Evolutionary conservation across 2,888 invertebrate species (phyloP), one percentile per base, ranked within the genome.

Genomic region (Stenotaenia linearis): DNA sequence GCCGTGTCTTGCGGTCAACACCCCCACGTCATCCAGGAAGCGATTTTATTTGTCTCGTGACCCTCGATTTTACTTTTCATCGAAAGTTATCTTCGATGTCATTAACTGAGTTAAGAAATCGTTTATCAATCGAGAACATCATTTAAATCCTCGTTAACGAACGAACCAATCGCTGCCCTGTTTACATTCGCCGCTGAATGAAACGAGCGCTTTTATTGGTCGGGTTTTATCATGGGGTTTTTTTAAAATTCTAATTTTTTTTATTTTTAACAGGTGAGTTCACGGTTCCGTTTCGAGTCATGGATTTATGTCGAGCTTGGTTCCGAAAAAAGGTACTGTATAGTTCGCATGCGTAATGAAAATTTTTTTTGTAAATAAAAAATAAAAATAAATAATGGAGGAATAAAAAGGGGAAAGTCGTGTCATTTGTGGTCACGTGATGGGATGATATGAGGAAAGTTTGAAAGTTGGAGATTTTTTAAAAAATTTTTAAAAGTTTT

Each of bases 291-390:
- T 25, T 28, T 69, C 69, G 69, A 69, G 69, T 69, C 69, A 69
- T 69, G 69, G 69, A 69, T 28, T 28, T 69, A 69, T 69, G 69
- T 28, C 69, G 69, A 69, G 69, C 69, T 15, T 69, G 69, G 69
- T 69, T 69, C 69, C 69, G 69, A 69, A 69, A 69, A 69, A 69
- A 69, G 69, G 69, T 69, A 69, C 69, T 9, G 45, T 45, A 15
- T 9, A 69, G 25, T 7, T 69, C 69, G n/a, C 28, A 28, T n/a
- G 28, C 4, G 12, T 25, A n/a, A n/a, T 45, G 18, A 45, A 45
- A 61, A 61, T 61, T 61, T 23, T 23, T 61, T 61, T 61, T 23
- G 7, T 61, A 10, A 15, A 28, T 25, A 56, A 56, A 56, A 56
- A 56, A 21, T 7, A 21, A 21, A 56, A 40, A 40, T 12, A 40